A percentile compares a stretch with the other conserved stretches of the same genome.
Conservation (phyloP, 2,113 vertebrate genomes). For the Ictalurus furcatus region DNA sequence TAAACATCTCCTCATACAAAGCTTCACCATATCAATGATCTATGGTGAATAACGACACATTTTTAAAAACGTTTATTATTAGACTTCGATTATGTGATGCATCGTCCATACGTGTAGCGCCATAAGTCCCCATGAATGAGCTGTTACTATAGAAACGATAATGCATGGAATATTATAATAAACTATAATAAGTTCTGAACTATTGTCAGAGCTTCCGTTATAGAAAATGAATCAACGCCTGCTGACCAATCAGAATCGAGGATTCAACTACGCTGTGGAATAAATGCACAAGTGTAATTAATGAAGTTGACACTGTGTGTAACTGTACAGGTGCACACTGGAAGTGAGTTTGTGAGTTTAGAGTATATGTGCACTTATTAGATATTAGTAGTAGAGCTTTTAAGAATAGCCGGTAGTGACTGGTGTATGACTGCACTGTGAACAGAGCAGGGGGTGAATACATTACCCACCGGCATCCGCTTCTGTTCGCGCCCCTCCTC, state of each 20-base stretch:
- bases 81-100: background rate
- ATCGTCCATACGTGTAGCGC: background rate
- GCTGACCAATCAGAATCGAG: background rate
- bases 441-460: background rate
- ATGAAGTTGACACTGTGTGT: background rate
- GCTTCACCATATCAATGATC: background rate
- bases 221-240: background rate
- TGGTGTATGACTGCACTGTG: background rate
- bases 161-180: background rate
- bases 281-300: background rate
- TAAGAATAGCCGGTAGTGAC: background rate
- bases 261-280: background rate
- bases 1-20: background rate
- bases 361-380: background rate
- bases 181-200: background rate
- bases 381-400: background rate
- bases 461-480: constrained; percentile 17
- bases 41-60: no score
- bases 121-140: background rate
- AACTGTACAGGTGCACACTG: background rate
- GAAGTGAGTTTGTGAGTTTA: background rate
- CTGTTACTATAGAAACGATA: background rate
- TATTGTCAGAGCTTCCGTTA: background rate
- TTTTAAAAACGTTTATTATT: background rate
- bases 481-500: constrained; percentile 9